A percentile compares a stretch with the other conserved stretches of the same genome.
Conservation (phyloP, 2,797 vertebrate genomes). For the Coccyzus lansbergi region DNA sequence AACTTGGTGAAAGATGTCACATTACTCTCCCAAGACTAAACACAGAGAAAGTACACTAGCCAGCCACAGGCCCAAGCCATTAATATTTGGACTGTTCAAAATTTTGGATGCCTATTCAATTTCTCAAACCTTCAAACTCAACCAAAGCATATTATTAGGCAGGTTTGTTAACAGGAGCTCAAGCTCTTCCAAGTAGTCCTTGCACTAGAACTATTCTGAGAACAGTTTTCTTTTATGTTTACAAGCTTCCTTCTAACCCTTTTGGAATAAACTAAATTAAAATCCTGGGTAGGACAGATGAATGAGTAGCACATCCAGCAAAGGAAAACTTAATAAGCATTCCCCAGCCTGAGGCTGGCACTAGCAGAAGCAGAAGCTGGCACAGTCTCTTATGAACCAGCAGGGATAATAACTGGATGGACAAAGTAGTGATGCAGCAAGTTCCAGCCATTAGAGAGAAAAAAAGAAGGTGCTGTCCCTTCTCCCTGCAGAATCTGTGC, state of each 20-base stretch:
- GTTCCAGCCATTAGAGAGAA: not conserved
- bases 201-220: not conserved
- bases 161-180: not conserved
- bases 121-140: conserved; percentile 5
- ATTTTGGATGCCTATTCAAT: not conserved
- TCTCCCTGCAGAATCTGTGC: not conserved
- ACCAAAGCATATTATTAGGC: not conserved
- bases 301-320: not conserved
- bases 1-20: not conserved
- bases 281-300: not conserved
- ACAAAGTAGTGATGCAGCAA: not conserved
- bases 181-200: not conserved
- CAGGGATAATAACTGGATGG: not conserved
- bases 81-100: not conserved
- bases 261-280: conserved; percentile 12
- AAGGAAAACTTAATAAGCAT: not conserved
- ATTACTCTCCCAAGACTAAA: not conserved
- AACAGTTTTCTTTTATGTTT: not conserved
- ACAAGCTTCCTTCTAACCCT: not conserved
- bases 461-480: not conserved
- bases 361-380: not conserved
- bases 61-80: not conserved
- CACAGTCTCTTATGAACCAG: not conserved
- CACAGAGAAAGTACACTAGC: not conserved
- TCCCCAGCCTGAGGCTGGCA: not conserved